Evolutionary conservation across 2,888 invertebrate species (phyloP), one percentile per base, ranked within the genome.

Genomic region (Neocrepidodera transversa): DNA sequence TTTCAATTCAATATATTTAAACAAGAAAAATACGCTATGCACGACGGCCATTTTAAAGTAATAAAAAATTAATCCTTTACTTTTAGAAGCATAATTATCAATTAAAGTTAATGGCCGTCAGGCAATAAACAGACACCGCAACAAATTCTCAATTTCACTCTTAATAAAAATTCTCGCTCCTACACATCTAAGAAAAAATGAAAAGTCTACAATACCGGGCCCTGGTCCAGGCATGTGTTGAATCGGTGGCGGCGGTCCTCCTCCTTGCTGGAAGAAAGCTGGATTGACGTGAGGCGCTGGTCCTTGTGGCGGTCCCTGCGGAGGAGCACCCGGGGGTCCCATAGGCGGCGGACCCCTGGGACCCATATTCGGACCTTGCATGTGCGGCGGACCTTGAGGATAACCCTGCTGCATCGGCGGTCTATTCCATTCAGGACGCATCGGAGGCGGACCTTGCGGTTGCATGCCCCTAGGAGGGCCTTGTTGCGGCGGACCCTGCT

Each of bases 251-350:
- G 76, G 76, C 2, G 79, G 79, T n/a, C 82, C 78, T 26, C 85
- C 86, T 36, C 23, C 23, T 80, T 92, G 93, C 73, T 91, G 92
- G 81, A 96, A 96, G 87, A 97, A 97, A 60, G 96, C 96, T 35
- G 97, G 96, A 83, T 97, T 97, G 67, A 97, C 95, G 80, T 97
- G 96, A 45, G 96, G 95, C 18, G 95, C 95, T 4, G 93, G 93
- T 30, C 83, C 83, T 69, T 82, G 83, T 17, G 79, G 79, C 6
- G 81, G 82, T 4, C 79, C 79, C 64, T 81, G 81, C n/a, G 83
- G 83, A 2, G 83, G 83, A 0, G 82, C 83, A 30, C 80, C 81
- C 30, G 82, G 82, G 6, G 79, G 79, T 14, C 78, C 77, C 76
- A 79, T 79, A 32, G 80, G 82, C 3, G 87, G 86, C 65, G 86